Evolutionary conservation across 2,797 vertebrate genomes (phyloP), one percentile per base, ranked within the genome.

Genomic region (Enteromius mattozi): DNA sequence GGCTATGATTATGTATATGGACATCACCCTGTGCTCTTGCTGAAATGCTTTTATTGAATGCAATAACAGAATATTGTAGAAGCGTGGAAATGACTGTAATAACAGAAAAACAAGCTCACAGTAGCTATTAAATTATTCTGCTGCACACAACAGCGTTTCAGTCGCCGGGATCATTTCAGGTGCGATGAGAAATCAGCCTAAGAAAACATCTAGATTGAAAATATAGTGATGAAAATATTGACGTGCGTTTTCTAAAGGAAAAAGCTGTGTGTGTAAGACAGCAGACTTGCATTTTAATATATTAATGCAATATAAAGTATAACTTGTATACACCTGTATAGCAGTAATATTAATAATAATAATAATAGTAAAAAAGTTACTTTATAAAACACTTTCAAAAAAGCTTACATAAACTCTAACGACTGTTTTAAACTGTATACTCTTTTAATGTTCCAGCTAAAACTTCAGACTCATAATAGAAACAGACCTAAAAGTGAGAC

Each of bases 71-170:
- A 72, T 81, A 45, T n/a, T 33, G 17, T 14, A 45, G 51, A 54
- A 61, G 68, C 40, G 33, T n/a, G 37, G 37, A 72, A 81, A 72
- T 72, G 1, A 45, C 69, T 35, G 51, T 72, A 81, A 72, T 81
- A 56, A 45, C 24, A 59, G 37, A 61, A 61, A 81, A 71, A 71
- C 51, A 24, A 40, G 74, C 51, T 17, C 2, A 9, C 42, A 71
- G 79, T 16, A 42, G 47, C 49, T 54, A 56, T 70, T 56, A 56
- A 56, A 56, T 70, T 59, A 42, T 56, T 70, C 30, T 30, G 30
- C 33, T 27, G 47, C 19, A 33, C 17, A 45, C n/a, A 47, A 65
- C 40, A 59, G 27, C 0, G 6, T 17, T 69, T 80, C 65, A 54
- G 3, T 37, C 21, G 30, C 19, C 4, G 30, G 45, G 63, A 80